A percentile compares a stretch with the other conserved stretches of the same genome.
phyloP scores from a whole-genome alignment of 2,797 vertebrate genomes.

The Petrocephalus schoutedeni region DNA sequence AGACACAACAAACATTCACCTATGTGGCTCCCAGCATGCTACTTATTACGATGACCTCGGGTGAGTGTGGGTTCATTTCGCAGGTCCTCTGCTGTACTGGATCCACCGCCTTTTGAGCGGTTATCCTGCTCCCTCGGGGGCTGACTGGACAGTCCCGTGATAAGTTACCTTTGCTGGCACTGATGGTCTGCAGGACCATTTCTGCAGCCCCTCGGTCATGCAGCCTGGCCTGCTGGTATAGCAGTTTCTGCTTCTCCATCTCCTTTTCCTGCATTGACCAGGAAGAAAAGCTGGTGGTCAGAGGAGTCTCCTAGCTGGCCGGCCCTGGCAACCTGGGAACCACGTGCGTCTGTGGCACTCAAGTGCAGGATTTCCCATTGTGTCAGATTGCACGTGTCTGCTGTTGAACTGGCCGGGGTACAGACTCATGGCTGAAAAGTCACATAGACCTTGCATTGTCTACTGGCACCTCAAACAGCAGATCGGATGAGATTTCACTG shows the following conservation, averaged over 20 bases:
- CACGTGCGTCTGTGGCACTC: not conserved
- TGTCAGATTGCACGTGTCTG: not conserved
- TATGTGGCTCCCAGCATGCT: not conserved
- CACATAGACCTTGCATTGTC: not conserved
- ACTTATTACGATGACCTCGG: not conserved
- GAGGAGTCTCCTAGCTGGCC: not conserved
- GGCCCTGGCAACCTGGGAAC: not conserved
- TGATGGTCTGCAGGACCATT: constrained; percentile 94
- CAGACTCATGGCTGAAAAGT: not conserved
- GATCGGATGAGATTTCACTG: not conserved
- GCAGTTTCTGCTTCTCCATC: constrained; percentile 94
- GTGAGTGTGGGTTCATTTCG: not conserved
- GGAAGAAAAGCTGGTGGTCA: not conserved
- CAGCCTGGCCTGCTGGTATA: constrained; percentile 90
- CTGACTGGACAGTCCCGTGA: not conserved
- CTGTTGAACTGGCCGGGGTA: not conserved
- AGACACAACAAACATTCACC: not conserved
- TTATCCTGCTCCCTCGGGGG: not conserved
- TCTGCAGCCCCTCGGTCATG: constrained; percentile 89
- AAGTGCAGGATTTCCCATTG: not conserved
- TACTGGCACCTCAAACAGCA: not conserved
- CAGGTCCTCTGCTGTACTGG: not conserved
- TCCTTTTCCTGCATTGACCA: constrained; percentile 82
- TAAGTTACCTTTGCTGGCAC: constrained; percentile 85
- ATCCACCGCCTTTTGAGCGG: not conserved